Conservation (phyloP, 2,113 vertebrate genomes). For the Atherinomorus stipes region DNA sequence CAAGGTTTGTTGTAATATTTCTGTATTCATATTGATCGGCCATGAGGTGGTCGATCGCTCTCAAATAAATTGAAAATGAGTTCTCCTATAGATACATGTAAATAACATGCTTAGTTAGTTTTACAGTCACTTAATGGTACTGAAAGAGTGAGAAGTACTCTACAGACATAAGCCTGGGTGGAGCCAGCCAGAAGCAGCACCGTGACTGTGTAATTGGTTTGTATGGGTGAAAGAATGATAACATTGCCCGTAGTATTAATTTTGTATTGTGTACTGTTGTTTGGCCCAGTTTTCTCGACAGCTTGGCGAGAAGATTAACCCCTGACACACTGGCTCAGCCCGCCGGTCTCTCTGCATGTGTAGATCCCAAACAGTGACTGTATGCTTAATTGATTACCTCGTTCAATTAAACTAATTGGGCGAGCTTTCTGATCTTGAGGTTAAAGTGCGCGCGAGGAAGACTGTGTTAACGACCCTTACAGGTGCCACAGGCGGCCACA, state of each 20-base stretch:
- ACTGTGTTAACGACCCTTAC: background rate
- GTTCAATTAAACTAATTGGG: constrained; percentile 76
- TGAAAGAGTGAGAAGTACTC: background rate
- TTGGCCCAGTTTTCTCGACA: constrained; percentile 72
- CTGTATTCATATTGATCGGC: background rate
- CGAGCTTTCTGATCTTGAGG: constrained; percentile 17
- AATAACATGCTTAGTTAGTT: background rate
- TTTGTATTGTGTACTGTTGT: constrained; percentile 68
- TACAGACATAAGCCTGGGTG: background rate
- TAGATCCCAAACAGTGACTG: constrained; percentile 38
- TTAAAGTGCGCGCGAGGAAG: background rate
- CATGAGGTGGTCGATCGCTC: background rate
- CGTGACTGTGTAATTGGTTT: constrained; percentile 11
- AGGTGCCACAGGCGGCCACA: constrained; percentile 24
- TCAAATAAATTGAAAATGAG: background rate
- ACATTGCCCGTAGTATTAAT: constrained; percentile 67
- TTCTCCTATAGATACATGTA: background rate
- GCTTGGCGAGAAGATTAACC: constrained; percentile 71
- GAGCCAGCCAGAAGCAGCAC: background rate
- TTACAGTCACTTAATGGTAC: background rate
- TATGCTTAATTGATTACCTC: constrained; percentile 78
- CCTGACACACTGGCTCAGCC: constrained; percentile 59
- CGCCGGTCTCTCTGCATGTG: constrained; percentile 19
- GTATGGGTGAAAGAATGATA: constrained; percentile 23
- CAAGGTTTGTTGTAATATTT: no score